Conservation (phyloP, 2,113 vertebrate species). For the Nyctereutes procyonoides region DNA sequence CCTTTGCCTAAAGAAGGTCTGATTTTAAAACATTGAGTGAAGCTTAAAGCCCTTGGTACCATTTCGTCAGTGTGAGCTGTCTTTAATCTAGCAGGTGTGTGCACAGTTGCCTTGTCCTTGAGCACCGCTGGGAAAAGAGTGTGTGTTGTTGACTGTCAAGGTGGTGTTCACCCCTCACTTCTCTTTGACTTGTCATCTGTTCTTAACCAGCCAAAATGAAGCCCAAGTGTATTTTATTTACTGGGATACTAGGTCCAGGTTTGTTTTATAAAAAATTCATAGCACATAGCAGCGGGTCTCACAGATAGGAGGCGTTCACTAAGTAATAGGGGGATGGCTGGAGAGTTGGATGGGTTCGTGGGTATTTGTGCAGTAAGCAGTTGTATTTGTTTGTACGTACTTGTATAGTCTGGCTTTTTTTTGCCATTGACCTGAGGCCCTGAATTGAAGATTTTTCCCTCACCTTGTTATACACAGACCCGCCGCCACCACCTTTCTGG, state of each 20-base stretch:
- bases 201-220: background rate
- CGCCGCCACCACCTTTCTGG: background rate
- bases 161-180: background rate
- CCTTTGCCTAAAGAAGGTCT: background rate
- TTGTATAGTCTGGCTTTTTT: background rate
- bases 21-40: background rate
- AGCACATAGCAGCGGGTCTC: background rate
- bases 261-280: background rate
- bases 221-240: background rate
- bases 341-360: background rate
- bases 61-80: background rate
- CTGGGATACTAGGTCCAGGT: background rate
- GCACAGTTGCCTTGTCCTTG: background rate
- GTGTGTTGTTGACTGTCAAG: background rate
- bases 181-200: slow-evolving; percentile 34
- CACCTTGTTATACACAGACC: background rate
- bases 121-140: background rate
- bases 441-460: background rate
- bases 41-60: background rate
- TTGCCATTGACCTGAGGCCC: background rate
- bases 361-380: background rate
- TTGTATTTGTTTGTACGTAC: background rate
- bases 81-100: background rate
- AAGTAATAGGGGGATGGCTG: background rate
- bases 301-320: background rate